Percentiles rank a stretch among this genome's conserved stretches.
phyloP scores from a whole-genome alignment of 2,888 invertebrate genomes.

The Lysandra bellargus region DNA sequence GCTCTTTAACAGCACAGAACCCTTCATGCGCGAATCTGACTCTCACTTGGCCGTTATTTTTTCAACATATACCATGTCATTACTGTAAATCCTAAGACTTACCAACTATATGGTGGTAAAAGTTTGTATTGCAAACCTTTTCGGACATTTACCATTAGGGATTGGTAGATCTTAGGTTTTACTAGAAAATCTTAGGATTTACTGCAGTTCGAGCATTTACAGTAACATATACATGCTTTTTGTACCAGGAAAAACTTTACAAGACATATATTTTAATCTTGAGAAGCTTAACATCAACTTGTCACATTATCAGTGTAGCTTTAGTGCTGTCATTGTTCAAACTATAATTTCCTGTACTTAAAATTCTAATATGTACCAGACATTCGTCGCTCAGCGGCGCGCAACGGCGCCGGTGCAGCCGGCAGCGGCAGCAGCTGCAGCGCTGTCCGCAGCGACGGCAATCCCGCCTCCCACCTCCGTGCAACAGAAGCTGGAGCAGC shows the following conservation, averaged over 20 bases:
- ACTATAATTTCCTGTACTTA: neutral
- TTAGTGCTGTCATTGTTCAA: neutral
- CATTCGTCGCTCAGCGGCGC: conserved; percentile 74
- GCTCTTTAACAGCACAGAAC: too few relatives aligned
- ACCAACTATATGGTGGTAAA: too few relatives aligned
- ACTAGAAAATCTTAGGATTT: too few relatives aligned
- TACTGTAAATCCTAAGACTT: too few relatives aligned
- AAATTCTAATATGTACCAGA: conserved; percentile 48
- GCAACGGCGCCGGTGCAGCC: conserved; percentile 76
- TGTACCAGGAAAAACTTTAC: neutral
- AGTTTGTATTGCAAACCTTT: too few relatives aligned
- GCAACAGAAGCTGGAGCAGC: conserved; percentile 72
- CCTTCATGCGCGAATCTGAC: too few relatives aligned
- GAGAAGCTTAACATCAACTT: neutral
- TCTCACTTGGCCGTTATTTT: too few relatives aligned
- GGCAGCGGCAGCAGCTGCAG: conserved; percentile 73
- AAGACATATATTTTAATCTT: neutral
- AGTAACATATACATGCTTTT: too few relatives aligned
- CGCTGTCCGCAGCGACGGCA: conserved; percentile 74
- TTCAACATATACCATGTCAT: too few relatives aligned
- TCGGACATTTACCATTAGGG: too few relatives aligned
- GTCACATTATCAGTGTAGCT: neutral
- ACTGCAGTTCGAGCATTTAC: too few relatives aligned
- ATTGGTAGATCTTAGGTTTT: too few relatives aligned
- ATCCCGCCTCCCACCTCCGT: conserved; percentile 74